Base-by-base conservation (phyloP, 2,888 invertebrate genomes). In the Laothoe populi region DNA sequence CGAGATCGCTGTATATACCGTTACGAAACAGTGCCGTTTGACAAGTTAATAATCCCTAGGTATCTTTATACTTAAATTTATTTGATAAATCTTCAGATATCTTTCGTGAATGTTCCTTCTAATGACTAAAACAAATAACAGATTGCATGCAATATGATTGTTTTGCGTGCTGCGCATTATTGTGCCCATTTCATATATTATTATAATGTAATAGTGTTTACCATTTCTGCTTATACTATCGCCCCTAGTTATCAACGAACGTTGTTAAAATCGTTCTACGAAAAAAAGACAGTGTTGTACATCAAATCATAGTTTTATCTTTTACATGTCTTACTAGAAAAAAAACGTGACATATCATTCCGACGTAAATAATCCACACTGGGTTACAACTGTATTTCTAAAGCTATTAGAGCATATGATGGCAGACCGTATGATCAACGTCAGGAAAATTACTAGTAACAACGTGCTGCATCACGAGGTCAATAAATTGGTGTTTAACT, bases 361-460 rank as follows among this genome's bases (percentile, higher is more conserved):
- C 61, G 67, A 67, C 70, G 64, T 64, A 74, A 69, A 72, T 70
- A 74, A 67, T 70, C 40, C 35, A 40, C 48, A 70, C 74, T 71
- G 68, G 75, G 69, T 78, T 76, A 71, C 74, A 83, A 83, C 81
- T 82, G 80, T 86, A 81, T 68, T 69, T 72, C 62, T 46, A 62
- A 63, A 64, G 68, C 78, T 83, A 86, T 79, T 85, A 83, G 86
- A 86, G 82, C 86, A 82, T 83, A 78, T 80, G 80, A 82, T 81
- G 72, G 71, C 72, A 77, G 73, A 81, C 79, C 74, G 76, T 83
- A 80, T 80, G 81, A 77, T 74, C 77, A 81, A 72, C 66, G 70
- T 79, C 73, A 69, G 75, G 82, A 78, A 85, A 87, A 88, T 87
- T 86, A 77, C 81, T 75, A 71, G 67, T 72, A 73, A 77, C 77